Evolutionary conservation across 2,797 vertebrate genomes (phyloP).

Genomic region (Pogoniulus pusillus): DNA sequence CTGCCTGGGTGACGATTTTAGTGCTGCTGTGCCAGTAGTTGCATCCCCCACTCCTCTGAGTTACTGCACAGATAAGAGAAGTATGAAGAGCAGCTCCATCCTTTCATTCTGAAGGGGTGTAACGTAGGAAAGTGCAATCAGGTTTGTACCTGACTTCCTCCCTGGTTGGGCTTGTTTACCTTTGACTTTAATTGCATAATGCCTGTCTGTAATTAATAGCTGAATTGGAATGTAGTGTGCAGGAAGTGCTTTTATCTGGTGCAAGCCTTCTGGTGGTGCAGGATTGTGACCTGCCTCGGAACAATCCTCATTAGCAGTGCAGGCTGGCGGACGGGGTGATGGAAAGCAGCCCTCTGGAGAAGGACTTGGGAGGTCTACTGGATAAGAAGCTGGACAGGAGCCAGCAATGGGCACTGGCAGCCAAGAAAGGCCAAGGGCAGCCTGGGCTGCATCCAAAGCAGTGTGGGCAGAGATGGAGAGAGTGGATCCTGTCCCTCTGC

Average conservation of each 20-base stretch:
- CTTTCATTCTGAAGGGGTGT: neutral
- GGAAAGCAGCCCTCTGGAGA: too few relatives aligned
- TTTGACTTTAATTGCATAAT: neutral
- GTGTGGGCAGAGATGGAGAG: too few relatives aligned
- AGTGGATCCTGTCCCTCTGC: too few relatives aligned
- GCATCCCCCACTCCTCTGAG: neutral
- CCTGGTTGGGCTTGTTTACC: neutral
- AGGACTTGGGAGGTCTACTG: too few relatives aligned
- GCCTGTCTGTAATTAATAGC: conserved; percentile 11
- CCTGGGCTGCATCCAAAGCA: too few relatives aligned
- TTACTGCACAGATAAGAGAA: neutral
- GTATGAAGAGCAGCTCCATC: neutral
- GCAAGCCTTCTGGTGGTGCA: neutral
- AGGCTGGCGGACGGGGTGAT: too few relatives aligned
- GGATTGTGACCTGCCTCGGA: too few relatives aligned
- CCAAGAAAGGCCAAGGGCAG: too few relatives aligned
- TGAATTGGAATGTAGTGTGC: neutral
- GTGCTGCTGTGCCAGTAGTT: neutral
- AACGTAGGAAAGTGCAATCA: neutral
- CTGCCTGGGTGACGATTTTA: neutral
- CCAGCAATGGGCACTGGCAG: too few relatives aligned
- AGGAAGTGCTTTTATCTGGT: neutral
- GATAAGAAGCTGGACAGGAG: too few relatives aligned
- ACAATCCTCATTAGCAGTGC: too few relatives aligned
- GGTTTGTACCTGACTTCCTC: neutral